Base-by-base conservation (phyloP, 2,888 invertebrate species). In the Lissonota sp. region DNA sequence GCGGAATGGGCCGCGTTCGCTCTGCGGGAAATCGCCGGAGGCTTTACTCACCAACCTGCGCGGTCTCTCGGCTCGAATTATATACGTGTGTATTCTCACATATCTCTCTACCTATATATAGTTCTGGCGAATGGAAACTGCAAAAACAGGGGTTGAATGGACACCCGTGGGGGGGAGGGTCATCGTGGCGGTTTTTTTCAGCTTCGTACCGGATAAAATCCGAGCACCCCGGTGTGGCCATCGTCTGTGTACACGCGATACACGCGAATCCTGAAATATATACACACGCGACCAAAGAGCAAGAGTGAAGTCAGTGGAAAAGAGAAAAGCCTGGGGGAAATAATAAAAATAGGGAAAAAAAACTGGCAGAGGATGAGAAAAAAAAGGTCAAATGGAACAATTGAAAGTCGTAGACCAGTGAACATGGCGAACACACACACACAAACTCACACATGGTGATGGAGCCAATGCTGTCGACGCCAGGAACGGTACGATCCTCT, bases 71-170 rank as follows among this genome's bases (percentile, higher is more conserved):
- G 80, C 74, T 81, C 64, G 53, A 74, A 64, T 55, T 73, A 64
- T 77, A 67, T 73, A 73, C 72, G 81, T 64, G 69, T 40, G 66
- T 40, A 51, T 60, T 12, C 60, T 5, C 37, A 69, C 26, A 14
- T n/a, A 40, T 0, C 8, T 14, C 5, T 55, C 5, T 6, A 6
- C 40, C 12, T 66, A 64, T 53, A n/a, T 42, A 57, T 46, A 39
- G 64, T 53, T 57, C 42, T 44, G 57, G 46, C 16, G 70, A 73
- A 53, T 26, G 49, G 70, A 69, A 80, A 75, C 82, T 78, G 84
- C 74, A 85, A 86, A 87, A 88, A 88, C 86, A 86, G 86, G 88
- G 88, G 85, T 86, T 87, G 87, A 89, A 87, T 86, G 84, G 80
- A 79, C 82, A 79, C 79, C 79, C 70, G 82, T 69, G 83, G 84